These are phyloP conservation scores for Harpalus rubripes DNA, from an alignment of 2,888 invertebrate genomes.

Conservation along the genomic window DNA sequence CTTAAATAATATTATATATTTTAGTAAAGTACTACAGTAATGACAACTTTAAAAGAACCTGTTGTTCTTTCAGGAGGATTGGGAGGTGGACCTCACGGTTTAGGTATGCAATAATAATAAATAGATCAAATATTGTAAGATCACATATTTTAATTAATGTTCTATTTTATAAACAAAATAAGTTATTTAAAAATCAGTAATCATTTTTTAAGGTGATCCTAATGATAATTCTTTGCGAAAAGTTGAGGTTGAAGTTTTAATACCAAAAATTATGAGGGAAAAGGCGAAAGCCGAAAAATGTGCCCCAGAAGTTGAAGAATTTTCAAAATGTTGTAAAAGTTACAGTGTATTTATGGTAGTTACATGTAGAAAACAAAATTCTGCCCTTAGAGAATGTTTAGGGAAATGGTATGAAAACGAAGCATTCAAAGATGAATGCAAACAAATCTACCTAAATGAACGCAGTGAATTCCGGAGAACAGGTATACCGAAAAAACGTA, in stretches of 20 bases:
- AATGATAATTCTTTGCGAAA: slow-evolving; percentile 89
- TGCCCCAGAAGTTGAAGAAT: slow-evolving; percentile 84
- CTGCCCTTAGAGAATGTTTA: slow-evolving; percentile 85
- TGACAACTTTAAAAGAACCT: slow-evolving; percentile 61
- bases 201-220: slow-evolving; percentile 85
- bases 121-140: neutral
- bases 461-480: slow-evolving; percentile 90
- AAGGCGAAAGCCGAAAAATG: slow-evolving; percentile 91
- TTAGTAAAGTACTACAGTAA: slow-evolving; percentile 1
- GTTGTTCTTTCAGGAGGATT: slow-evolving; percentile 77
- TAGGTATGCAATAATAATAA: slow-evolving; percentile 76
- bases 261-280: slow-evolving; percentile 93
- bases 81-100: slow-evolving; percentile 80
- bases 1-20: neutral
- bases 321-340: slow-evolving; percentile 86
- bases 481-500: slow-evolving; percentile 83
- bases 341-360: slow-evolving; percentile 85
- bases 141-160: neutral
- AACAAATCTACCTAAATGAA: slow-evolving; percentile 88
- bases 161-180: neutral
- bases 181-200: neutral
- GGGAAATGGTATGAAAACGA: slow-evolving; percentile 88
- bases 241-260: slow-evolving; percentile 92
- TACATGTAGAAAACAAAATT: slow-evolving; percentile 87
- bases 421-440: slow-evolving; percentile 86